Evolutionary conservation across 2,113 vertebrate genomes (phyloP), one percentile per base, ranked within the genome.

Genomic region (Chloropsis cyanopogon): DNA sequence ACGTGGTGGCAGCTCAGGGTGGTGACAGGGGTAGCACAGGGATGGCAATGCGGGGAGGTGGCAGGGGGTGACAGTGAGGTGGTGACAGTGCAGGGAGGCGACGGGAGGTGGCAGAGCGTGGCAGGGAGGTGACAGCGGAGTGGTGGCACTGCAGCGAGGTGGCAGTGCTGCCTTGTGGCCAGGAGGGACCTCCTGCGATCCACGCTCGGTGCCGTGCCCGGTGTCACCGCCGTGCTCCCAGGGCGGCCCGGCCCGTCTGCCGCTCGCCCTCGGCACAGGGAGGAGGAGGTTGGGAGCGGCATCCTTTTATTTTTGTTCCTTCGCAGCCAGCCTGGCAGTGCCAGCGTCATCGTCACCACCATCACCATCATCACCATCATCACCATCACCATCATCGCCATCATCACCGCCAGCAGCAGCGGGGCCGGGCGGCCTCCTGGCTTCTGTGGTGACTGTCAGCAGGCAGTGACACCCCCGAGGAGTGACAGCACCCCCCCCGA

Each of bases 351-450:
- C 56, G 9, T 2, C 63, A 19, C 0, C 53, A 11, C 2, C 53
- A 11, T 1, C 53, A n/a, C 2, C 29, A 22, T 0, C 52, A 16
- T 1, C 56, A 29, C 3, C 56, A 26, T 0, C 37, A 35, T 7
- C 54, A 50, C 14, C 42, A 46, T 10, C 49, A 24, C 4, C 68
- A 39, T 7, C 26, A 16, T 2, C 39, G 14, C 2, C 59, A 28
- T 1, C 25, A 39, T 0, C 60, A 41, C 4, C 57, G 16, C 2
- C 71, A 42, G 54, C 72, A 5, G 64, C 33, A 26, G 19, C 5
- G 13, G 44, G 46, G 4, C 24, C 50, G 16, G 57, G 18, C 8
- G 22, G 16, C 37, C n/a, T 14, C 16, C 41, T 3, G 33, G 3
- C 33, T 7, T 7, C 39, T 3, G n/a, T 2, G 56, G 31, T 12